Evolutionary conservation across 1,140 invertebrate genomes (phyloP).

Genomic region (Cheumatopsyche charites): DNA sequence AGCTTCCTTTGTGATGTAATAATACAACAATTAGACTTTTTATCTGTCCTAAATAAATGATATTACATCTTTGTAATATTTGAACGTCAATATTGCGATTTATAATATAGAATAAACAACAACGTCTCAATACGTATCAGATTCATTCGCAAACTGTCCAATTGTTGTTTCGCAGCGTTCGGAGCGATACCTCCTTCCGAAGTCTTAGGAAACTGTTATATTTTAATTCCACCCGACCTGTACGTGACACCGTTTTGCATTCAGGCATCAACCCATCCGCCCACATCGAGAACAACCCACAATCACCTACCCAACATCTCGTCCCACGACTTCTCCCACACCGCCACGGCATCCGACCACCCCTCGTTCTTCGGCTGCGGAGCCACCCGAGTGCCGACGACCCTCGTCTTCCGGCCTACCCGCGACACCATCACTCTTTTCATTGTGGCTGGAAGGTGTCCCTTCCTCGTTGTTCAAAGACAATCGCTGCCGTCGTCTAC

Average conservation of each 20-base stretch:
- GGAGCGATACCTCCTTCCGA: conserved; percentile 22
- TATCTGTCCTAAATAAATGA: too few relatives aligned
- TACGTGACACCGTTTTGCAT: conserved; percentile 36
- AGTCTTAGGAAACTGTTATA: conserved; percentile 40
- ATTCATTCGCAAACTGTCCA: background rate
- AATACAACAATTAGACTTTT: too few relatives aligned
- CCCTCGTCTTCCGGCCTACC: conserved; percentile 4
- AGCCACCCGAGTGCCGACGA: background rate
- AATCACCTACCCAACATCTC: background rate
- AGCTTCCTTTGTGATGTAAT: too few relatives aligned
- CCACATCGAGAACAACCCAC: too few relatives aligned
- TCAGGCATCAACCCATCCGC: conserved; percentile 32
- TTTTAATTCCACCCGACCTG: conserved; percentile 34
- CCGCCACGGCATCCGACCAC: background rate
- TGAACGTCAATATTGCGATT: too few relatives aligned
- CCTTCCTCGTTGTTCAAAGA: conserved; percentile 13
- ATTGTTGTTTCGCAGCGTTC: conserved; percentile 19
- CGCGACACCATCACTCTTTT: conserved; percentile 20
- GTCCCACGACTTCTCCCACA: background rate
- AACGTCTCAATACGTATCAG: too few relatives aligned
- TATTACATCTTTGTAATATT: too few relatives aligned
- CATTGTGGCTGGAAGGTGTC: conserved; percentile 1
- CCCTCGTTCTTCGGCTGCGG: background rate
- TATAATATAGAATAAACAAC: too few relatives aligned
- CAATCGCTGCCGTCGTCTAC: conserved; percentile 24